Evolutionary conservation across 2,888 invertebrate species (phyloP).

Genomic region (Onchidella celtica): DNA sequence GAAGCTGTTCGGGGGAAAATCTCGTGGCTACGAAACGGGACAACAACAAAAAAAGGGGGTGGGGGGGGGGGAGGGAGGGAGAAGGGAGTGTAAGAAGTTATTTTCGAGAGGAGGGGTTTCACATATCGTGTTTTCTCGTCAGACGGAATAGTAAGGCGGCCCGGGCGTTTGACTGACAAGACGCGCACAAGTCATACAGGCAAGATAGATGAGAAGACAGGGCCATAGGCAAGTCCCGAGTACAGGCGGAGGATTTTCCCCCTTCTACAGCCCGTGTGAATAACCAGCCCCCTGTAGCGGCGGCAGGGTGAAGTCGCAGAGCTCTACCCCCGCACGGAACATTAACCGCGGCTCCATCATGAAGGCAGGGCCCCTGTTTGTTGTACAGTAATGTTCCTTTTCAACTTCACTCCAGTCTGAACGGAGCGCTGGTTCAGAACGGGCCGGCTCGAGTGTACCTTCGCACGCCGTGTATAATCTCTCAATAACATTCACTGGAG

Average conservation of each 20-base stretch:
- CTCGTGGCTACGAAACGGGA: too few relatives aligned
- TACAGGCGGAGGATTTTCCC: conserved; percentile 1
- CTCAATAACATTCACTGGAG: too few relatives aligned
- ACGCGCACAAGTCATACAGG: conserved; percentile 11
- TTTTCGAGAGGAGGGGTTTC: neutral
- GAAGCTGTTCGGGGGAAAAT: too few relatives aligned
- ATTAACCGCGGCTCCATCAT: conserved; percentile 4
- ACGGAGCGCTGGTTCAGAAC: too few relatives aligned
- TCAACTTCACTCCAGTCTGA: too few relatives aligned
- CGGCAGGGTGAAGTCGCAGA: conserved; percentile 6
- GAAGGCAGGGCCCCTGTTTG: neutral
- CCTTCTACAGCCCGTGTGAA: neutral
- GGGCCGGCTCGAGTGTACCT: too few relatives aligned
- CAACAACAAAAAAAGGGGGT: neutral
- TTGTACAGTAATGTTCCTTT: neutral
- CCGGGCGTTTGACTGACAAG: conserved; percentile 24
- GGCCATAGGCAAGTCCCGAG: neutral
- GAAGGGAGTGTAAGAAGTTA: neutral
- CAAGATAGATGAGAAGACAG: conserved; percentile 17
- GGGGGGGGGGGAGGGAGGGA: neutral
- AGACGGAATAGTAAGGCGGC: conserved; percentile 14
- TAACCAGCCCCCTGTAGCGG: neutral
- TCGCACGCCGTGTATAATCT: too few relatives aligned
- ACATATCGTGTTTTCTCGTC: neutral
- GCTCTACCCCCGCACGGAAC: neutral